These are phyloP conservation scores for Cardiocondyla obscurior DNA, from an alignment of 1,140 invertebrate genomes.

Conservation along the genomic window DNA sequence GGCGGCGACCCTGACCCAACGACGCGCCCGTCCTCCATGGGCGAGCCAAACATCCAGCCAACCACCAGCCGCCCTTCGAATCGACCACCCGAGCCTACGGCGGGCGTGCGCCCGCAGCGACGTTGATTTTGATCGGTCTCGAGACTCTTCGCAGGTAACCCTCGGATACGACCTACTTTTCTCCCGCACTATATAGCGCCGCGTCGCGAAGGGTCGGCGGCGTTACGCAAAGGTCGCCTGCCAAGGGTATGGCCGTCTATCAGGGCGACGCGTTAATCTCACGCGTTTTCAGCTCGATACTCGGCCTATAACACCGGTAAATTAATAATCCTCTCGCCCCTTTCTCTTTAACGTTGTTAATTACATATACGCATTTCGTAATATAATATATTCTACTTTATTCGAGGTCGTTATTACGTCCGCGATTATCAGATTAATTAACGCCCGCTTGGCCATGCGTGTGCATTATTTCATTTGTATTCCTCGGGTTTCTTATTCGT, in stretches of 20 bases:
- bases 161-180: conserved; percentile 54
- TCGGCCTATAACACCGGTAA: neutral
- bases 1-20: conserved; percentile 70
- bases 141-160: conserved; percentile 40
- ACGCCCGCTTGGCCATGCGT: neutral
- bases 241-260: neutral
- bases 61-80: conserved; percentile 46
- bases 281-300: neutral
- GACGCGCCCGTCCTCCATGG: conserved; percentile 48
- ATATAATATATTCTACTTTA: neutral
- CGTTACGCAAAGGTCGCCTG: conserved; percentile 7
- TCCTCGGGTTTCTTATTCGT: neutral
- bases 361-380: too few relatives aligned
- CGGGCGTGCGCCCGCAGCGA: conserved; percentile 35
- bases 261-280: neutral
- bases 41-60: conserved; percentile 41
- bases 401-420: neutral
- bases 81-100: conserved; percentile 46
- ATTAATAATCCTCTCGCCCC: neutral
- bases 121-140: conserved; percentile 40
- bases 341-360: neutral
- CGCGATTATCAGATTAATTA: neutral
- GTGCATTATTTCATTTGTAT: neutral
- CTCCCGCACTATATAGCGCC: conserved; percentile 21
- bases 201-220: conserved; percentile 23